Evolutionary conservation across 2,888 invertebrate genomes (phyloP), one percentile per base, ranked within the genome.

Genomic region (Polyommatus iphigenia): DNA sequence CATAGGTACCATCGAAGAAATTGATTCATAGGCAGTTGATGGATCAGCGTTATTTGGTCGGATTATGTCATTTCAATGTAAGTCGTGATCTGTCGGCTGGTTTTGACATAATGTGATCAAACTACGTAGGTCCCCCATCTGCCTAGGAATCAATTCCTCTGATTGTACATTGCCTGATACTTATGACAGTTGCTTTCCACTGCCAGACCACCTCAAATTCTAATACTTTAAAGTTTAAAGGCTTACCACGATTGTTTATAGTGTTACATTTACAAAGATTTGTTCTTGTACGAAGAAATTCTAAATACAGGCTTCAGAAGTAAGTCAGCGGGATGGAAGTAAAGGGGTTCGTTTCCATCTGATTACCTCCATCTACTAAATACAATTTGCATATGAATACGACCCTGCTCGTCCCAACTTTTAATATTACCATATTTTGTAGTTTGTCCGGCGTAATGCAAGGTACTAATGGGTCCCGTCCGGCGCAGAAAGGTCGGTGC

Each of bases 361-460:
- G 75, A 54, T 75, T 75, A 75, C 24, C 75, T 29, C 75, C 15
- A 50, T 50, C 54, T 29, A 29, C 54, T 75, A 29, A 75, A 75
- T 75, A 75, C 75, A 50, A 75, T 75, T 54, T 75, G 18, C 75
- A 75, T 54, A 75, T 72, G 72, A 72, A 72, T 75, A 75, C 24
- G 54, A 29, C 41, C 73, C 73, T 73, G 73, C 73, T 20, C 46
- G 50, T 54, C 75, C 24, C 29, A 75, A 75, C 15, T 75, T 75
- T 29, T 50, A 29, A 50, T 50, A 75, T 73, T 50, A 46, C 5
- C 50, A 73, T 75, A 75, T 50, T 29, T 75, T 73, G 15, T 54
- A n/a, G 36, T 41, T n/a, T 41, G 41, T 72, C 15, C 50, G 50
- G 13, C 15, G 67, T 67, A 67, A 67, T 67, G 6, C 67, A 1